Base-by-base conservation (phyloP, 2,113 vertebrate species). In the Lampris incognitus region DNA sequence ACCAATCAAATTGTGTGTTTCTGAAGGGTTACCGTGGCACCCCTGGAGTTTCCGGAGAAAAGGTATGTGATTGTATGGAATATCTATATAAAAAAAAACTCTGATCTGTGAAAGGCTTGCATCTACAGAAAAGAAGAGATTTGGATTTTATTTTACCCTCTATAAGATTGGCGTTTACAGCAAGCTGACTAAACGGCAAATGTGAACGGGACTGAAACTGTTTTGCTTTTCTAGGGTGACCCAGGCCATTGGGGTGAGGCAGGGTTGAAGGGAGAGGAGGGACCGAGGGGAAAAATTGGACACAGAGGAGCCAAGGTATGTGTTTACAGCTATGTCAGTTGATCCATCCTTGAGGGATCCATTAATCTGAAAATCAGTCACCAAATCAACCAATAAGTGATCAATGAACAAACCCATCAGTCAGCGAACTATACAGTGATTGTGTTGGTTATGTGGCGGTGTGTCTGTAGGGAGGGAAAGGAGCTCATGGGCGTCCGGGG, bases 221-320 rank as follows among this genome's bases (percentile, higher is more conserved):
- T 3, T 74, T 24, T 63, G 24, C 3, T 51, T 57, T 59, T 81
- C 0, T 65, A 92, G 91, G 91, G 91, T 0, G 69, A 89, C 50
- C 41, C 11, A 0, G 91, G 89, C 4, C 69, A 54, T 42, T 1
- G 60, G 61, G 88, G 89, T 0, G 69, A 86, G 0, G 2, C 24
- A 0, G 91, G 86, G 1, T 13, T 0, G n/a, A 83, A 5, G 3
- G 89, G 87, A 1, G 65, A 75, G n/a, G 73, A 46, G 10, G 91
- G 91, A 68, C 7, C 74, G n/a, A 73, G 88, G 82, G 91, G 88
- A 81, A 63, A 80, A 1, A 38, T 67, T 7, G 88, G 89, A 40
- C 24, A n/a, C 65, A 85, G 91, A 82, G 91, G 91, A 65, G 1
- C 6, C 5, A 40, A 11, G 84, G 91, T 91, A 40, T 4, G 10